A percentile compares a stretch with the other conserved stretches of the same genome.
Conservation (phyloP, 2,113 vertebrate species). For the Thermophis baileyi region DNA sequence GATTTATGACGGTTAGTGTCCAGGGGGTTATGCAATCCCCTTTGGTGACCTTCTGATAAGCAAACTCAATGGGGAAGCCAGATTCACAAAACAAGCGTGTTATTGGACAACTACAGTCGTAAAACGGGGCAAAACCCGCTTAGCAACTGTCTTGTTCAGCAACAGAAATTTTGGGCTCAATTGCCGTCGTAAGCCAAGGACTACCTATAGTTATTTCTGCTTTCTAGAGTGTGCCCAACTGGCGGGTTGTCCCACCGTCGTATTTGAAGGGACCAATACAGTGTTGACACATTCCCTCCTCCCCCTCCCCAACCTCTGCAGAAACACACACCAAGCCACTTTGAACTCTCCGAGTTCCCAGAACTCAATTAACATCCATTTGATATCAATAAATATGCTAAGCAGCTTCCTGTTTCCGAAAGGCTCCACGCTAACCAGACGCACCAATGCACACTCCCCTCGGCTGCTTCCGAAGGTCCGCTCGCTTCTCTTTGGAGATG, state of each 20-base stretch:
- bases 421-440: neutral
- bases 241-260: neutral
- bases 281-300: neutral
- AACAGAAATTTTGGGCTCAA: neutral
- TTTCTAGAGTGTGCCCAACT: neutral
- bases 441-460: neutral
- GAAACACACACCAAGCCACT: neutral
- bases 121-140: too few relatives aligned
- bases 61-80: too few relatives aligned
- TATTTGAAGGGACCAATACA: neutral
- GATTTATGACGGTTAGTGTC: too few relatives aligned
- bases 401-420: slow-evolving; percentile 24
- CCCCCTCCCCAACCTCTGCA: neutral
- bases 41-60: too few relatives aligned
- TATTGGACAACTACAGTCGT: too few relatives aligned
- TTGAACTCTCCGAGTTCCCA: slow-evolving; percentile 16
- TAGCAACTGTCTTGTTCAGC: too few relatives aligned
- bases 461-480: neutral
- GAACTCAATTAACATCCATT: slow-evolving; percentile 37
- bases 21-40: too few relatives aligned
- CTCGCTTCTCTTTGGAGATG: slow-evolving; percentile 2
- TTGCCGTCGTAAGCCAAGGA: neutral
- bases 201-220: neutral
- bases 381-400: slow-evolving; percentile 30
- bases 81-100: too few relatives aligned